These are phyloP conservation scores for Drosophila kanekoi DNA, from an alignment of 2,888 invertebrate genomes.

Conservation along the genomic window DNA sequence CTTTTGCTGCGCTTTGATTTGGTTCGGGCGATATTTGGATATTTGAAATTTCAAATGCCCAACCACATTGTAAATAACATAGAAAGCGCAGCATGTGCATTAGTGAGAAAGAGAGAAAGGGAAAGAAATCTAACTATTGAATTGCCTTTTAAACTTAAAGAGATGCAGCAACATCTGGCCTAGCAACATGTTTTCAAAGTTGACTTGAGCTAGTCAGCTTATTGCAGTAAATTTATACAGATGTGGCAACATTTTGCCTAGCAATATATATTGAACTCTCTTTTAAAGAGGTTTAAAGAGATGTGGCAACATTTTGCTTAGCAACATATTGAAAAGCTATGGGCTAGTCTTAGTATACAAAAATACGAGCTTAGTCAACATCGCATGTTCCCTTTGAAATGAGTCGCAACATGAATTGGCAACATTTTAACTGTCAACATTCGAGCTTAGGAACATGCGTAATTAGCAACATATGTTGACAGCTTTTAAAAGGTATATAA, in stretches of 20 bases:
- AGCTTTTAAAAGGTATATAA: constrained; percentile 11
- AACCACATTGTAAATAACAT: constrained; percentile 58
- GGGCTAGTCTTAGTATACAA: too few species aligned
- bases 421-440: constrained; percentile 27
- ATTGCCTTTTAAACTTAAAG: constrained; percentile 2
- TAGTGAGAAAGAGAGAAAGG: constrained; percentile 5
- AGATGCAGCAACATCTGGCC: background rate
- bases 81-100: constrained; percentile 20
- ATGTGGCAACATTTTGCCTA: constrained; percentile 13
- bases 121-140: constrained; percentile 7
- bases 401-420: constrained; percentile 5
- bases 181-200: constrained; percentile 1
- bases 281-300: background rate
- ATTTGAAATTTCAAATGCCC: constrained; percentile 26
- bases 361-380: too few species aligned
- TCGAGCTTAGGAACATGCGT: constrained; percentile 20
- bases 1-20: constrained; percentile 28
- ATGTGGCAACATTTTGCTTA: constrained; percentile 14
- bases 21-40: constrained; percentile 23
- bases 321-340: background rate
- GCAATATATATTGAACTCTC: constrained; percentile 5
- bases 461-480: constrained; percentile 11
- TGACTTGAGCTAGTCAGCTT: too few species aligned
- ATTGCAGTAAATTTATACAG: background rate
- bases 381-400: too few species aligned